Evolutionary conservation across 2,888 invertebrate genomes (phyloP), one percentile per base, ranked within the genome.

Genomic region (Cactoblastis cactorum): DNA sequence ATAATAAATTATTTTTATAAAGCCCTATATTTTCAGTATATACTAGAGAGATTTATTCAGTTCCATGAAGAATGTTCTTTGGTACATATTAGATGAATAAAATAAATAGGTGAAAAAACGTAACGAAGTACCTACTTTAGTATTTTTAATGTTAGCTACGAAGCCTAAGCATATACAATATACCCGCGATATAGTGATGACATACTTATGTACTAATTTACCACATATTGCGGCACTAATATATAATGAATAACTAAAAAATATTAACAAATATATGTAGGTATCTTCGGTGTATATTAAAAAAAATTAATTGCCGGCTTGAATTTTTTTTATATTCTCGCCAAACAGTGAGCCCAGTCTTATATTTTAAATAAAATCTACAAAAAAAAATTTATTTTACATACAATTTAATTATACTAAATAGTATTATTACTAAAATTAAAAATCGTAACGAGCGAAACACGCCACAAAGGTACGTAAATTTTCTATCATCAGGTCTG

Each of bases 231-330:
- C 2, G 39, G 12, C 12, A 22, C 3, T 1, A 39, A 11, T 38
- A 38, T 18, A 38, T 38, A 11, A 35, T 2, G 1, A 35, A 38
- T 18, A 15, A 15, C 18, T 38, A 38, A 3, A 52, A 28, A 53
- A 55, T 51, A 51, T 53, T 58, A 53, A 54, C 41, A 54, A 53
- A 51, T 54, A 50, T n/a, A n/a, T n/a, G n/a, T n/a, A n/a, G n/a
- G n/a, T n/a, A 52, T 59, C 61, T 62, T 62, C 59, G 62, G 62
- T 58, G 53, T 57, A 14, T 41, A 14, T 41, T 49, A 41, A 35
- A 52, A 51, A 33, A 49, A 49, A 45, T 41, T 24, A 43, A 48
- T 45, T 38, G 38, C n/a, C 34, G 39, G 45, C 22, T 51, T n/a
- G n/a, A 53, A 53, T 48, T 19, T 49, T 1, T 49, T 45, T 38